Evolutionary conservation across 2,797 vertebrate genomes (phyloP).

Genomic region (Myripristis jacobus): DNA sequence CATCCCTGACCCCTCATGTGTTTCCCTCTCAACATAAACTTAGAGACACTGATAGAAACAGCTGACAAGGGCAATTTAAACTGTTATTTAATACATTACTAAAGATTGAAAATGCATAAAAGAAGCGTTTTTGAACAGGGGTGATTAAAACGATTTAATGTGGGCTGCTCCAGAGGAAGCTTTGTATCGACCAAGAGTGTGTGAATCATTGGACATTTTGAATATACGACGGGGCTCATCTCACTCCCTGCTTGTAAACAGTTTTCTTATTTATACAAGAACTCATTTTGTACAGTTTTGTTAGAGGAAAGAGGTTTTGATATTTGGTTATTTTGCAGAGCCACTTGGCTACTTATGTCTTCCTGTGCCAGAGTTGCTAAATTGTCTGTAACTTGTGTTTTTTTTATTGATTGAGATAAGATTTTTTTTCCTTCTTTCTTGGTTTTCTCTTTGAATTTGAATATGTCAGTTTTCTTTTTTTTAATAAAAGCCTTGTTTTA

Average conservation of each 20-base stretch:
- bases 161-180: slow-evolving; percentile 11
- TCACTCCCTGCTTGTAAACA: slow-evolving; percentile 78
- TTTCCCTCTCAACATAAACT: slow-evolving; percentile 1
- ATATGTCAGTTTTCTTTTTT: slow-evolving; percentile 81
- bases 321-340: slow-evolving; percentile 81
- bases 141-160: not conserved
- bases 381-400: slow-evolving; percentile 82
- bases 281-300: slow-evolving; percentile 88
- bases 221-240: slow-evolving; percentile 65
- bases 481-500: slow-evolving; percentile 83
- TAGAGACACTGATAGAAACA: not conserved
- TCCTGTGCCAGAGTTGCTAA: slow-evolving; percentile 85
- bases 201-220: slow-evolving; percentile 57
- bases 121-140: not conserved
- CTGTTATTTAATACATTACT: not conserved
- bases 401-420: slow-evolving; percentile 80
- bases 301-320: slow-evolving; percentile 81
- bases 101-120: not conserved
- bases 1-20: not conserved
- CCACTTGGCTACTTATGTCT: slow-evolving; percentile 82
- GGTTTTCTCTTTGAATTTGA: slow-evolving; percentile 83
- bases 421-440: slow-evolving; percentile 76
- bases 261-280: slow-evolving; percentile 89
- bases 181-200: slow-evolving; percentile 47
- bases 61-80: slow-evolving; percentile 1